Evolutionary conservation across 2,113 vertebrate species (phyloP), one percentile per base, ranked within the genome.

Genomic region (Thryonomys swinderianus): DNA sequence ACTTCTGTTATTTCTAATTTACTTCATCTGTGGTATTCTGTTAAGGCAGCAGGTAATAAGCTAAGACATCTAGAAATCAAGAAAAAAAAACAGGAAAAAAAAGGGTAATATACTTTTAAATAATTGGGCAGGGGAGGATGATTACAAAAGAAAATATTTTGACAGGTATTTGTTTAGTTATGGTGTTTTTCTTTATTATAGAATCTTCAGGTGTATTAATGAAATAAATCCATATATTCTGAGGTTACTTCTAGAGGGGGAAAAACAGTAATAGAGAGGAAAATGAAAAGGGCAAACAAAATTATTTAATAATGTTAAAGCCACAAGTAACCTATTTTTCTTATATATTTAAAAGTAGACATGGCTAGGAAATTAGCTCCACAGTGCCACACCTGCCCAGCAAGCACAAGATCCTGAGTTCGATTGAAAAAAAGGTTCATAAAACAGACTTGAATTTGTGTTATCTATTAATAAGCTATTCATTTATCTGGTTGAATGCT

Each of bases 391-490:
- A 51, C 48, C 10, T 51, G 48, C 48, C 48, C 10, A 10, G 48
- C 10, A 51, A 51, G 48, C 48, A 51, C 48, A 51, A 51, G 48
- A 10, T 51, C 48, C 48, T 51, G 48, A 51, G 48, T 51, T 51
- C 10, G 48, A 51, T 51, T 51, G 48, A 51, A 51, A 51, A 51
- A 51, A 51, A 92, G 51, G 57, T 85, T 92, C 55, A 92, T 59
- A 93, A 95, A 93, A 59, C 34, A 82, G 32, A 48, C 21, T 91
- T 69, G 48, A 93, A 21, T 87, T 88, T 92, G 30, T 83, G 14
- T 92, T 85, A 61, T 74, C 57, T 90, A 4, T 69, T 92, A n/a
- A 34, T 66, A 61, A 66, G 64, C 51, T 88, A 87, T 87, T 76
- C 27, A 64, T 23, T 40, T 27, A 69, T 85, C 8, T 30, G 21